These are phyloP conservation scores for Caenorhabditis drosophilae DNA, from an alignment of 2,888 invertebrate genomes.

Conservation along the genomic window DNA sequence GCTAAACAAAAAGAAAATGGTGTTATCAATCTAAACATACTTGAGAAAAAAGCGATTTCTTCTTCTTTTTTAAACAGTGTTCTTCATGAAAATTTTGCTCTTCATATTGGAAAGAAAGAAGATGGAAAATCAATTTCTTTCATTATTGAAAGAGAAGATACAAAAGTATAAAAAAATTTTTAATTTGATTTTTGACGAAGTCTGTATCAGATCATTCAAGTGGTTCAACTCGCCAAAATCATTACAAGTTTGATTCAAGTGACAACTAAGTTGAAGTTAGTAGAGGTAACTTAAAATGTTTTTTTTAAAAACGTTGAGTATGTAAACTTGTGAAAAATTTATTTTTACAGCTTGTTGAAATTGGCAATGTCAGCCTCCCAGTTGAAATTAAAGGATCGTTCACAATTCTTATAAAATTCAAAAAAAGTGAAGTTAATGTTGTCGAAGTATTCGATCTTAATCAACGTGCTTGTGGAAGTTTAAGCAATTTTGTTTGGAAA, in stretches of 20 bases:
- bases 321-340: too few relatives aligned
- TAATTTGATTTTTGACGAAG: background rate
- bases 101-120: conserved; percentile 27
- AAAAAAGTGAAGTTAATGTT: conserved; percentile 12
- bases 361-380: conserved; percentile 32
- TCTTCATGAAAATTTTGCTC: conserved; percentile 14
- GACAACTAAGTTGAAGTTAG: conserved; percentile 30
- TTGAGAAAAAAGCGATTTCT: conserved; percentile 20
- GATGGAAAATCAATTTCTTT: conserved; percentile 15
- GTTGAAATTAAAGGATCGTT: conserved; percentile 31
- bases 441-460: conserved; percentile 31
- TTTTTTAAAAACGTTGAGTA: background rate
- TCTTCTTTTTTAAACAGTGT: conserved; percentile 11
- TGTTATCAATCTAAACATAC: conserved; percentile 12
- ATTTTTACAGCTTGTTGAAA: conserved; percentile 16
- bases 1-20: conserved; percentile 27
- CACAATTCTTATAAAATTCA: conserved; percentile 16
- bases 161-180: conserved; percentile 9
- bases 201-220: conserved; percentile 13
- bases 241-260: conserved; percentile 25
- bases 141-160: conserved; percentile 22
- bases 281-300: conserved; percentile 3
- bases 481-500: conserved; percentile 26
- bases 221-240: conserved; percentile 20
- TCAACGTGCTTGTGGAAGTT: conserved; percentile 28